Evolutionary conservation across 1,140 invertebrate genomes (phyloP).

Genomic region (Cyclargus thomasi): DNA sequence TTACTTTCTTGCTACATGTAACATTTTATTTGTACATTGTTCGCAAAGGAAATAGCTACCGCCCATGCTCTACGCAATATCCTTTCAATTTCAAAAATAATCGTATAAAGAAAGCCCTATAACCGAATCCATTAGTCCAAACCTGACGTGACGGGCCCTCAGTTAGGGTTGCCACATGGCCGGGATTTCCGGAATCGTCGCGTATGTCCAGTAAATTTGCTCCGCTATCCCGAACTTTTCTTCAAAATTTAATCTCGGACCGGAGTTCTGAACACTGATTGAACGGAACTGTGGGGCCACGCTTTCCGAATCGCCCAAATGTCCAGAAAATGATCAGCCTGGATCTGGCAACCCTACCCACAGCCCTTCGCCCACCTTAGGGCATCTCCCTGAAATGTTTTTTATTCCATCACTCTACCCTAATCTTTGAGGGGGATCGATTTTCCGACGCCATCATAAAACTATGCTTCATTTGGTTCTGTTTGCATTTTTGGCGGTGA

Average conservation of each 20-base stretch:
- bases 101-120: slow-evolving; percentile 1
- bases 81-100: slow-evolving; percentile 3
- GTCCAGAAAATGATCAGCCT: too few species aligned
- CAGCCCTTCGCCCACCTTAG: slow-evolving; percentile 32
- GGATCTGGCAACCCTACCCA: too few species aligned
- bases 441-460: slow-evolving; percentile 55
- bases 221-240: too few species aligned
- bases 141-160: slow-evolving; percentile 45
- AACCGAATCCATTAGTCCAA: slow-evolving; percentile 35
- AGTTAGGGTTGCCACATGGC: too few species aligned
- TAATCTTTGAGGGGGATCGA: slow-evolving; percentile 63
- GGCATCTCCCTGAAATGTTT: slow-evolving; percentile 38
- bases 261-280: too few species aligned
- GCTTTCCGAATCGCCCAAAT: too few species aligned
- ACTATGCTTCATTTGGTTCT: slow-evolving; percentile 53
- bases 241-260: too few species aligned
- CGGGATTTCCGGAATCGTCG: too few species aligned
- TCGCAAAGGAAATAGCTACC: not conserved
- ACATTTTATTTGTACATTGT: too few species aligned
- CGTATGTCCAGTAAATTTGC: too few species aligned
- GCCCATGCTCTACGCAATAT: not conserved
- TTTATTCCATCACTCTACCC: slow-evolving; percentile 56
- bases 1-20: too few species aligned
- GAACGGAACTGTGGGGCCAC: too few species aligned
- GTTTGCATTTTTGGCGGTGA: not conserved